Base-by-base conservation (phyloP, 2,888 invertebrate genomes). In the Cheilosia scutellata region DNA sequence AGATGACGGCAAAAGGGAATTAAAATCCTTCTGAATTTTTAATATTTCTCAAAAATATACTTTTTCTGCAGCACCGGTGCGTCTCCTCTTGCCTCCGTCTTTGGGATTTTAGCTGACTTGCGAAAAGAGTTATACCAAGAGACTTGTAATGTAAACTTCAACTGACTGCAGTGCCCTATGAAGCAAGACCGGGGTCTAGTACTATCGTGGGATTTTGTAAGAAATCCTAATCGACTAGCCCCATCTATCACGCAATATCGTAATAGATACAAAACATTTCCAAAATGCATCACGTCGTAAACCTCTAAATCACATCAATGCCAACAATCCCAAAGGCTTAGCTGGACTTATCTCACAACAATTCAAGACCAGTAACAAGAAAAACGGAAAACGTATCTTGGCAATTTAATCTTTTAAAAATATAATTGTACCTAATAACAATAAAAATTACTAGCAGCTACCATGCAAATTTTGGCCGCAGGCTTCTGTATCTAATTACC, bases 11-110 rank as follows among this genome's bases (percentile, higher is more conserved):
- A 27, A 55, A 62, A 31, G 71, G 60, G 62, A 29, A 71, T 71
- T 70, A 49, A 79, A 83, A 79, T 80, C 75, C 76, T 80, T 86
- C 82, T 86, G 86, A 76, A 82, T 86, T 86, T 86, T 86, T 86
- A 86, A 86, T 86, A 86, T 84, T 84, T 80, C 11, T 37, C 47
- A 71, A 75, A 83, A 80, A 79, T 70, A 75, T 60, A 42, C 20
- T 37, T 57, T 60, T 57, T 62, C n/a, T 53, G n/a, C 7, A 51
- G n/a, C 5, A 1, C 29, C 42, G 13, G 20, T 44, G 29, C 11
- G 6, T 42, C 31, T 20, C 44, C 0, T 9, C 11, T 3, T 4
- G 37, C 11, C 37, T 37, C 53, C 65, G 31, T 76, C 76, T 71
- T 62, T 71, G 68, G 80, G 47, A 51, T 53, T 74, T 79, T 58